Percentiles rank a stretch among this genome's conserved stretches.
These are phyloP conservation scores for Dasypogon diadema DNA, from an alignment of 2,888 invertebrate genomes.

Conservation along the genomic window DNA sequence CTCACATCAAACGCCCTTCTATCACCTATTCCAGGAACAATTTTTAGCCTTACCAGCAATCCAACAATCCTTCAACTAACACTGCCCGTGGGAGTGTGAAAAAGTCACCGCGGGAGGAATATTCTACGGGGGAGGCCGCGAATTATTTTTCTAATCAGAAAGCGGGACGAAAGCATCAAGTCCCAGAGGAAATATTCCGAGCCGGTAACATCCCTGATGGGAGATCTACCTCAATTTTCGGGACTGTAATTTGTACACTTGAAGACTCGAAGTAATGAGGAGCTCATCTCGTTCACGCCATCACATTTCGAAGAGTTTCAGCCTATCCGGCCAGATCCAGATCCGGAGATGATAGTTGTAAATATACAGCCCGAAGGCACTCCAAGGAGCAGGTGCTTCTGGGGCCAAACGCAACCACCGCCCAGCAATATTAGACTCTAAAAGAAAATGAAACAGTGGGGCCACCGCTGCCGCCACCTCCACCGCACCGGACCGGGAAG, in stretches of 20 bases:
- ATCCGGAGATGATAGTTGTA: constrained; percentile 47
- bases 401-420: constrained; percentile 18
- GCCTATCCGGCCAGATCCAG: constrained; percentile 21
- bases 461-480: too few relatives aligned
- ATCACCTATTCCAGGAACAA: neutral
- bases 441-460: constrained; percentile 36
- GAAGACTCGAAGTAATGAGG: constrained; percentile 23
- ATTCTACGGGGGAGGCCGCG: constrained; percentile 15
- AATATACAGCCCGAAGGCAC: constrained; percentile 38
- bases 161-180: constrained; percentile 19
- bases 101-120: neutral
- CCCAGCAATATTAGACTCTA: constrained; percentile 39
- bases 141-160: constrained; percentile 50
- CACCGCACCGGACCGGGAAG: too few relatives aligned
- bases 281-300: constrained; percentile 44
- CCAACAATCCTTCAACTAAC: constrained; percentile 31
- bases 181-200: constrained; percentile 38
- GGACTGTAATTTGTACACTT: constrained; percentile 42
- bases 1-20: constrained; percentile 28
- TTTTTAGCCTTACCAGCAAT: neutral
- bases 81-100: neutral
- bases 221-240: constrained; percentile 44
- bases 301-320: constrained; percentile 21
- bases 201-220: constrained; percentile 18
- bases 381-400: constrained; percentile 47